These are phyloP conservation scores for Dasypus novemcinctus DNA, from an alignment of 2,113 vertebrate species.

Conservation along the genomic window DNA sequence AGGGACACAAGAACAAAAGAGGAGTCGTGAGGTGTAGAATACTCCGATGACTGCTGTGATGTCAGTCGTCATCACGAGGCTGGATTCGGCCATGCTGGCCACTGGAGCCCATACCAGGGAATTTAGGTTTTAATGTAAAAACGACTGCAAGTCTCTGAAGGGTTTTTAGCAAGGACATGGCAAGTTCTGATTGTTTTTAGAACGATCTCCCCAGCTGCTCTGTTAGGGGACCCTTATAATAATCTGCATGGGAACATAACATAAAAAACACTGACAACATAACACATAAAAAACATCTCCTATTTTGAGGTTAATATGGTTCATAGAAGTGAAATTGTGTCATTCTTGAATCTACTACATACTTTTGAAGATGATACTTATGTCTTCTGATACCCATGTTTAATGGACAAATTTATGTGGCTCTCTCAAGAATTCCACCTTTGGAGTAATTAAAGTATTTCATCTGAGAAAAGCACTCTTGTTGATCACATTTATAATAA, in stretches of 20 bases:
- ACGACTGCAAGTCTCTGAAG: background rate
- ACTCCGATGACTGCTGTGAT: too few species aligned
- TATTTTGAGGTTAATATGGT: background rate
- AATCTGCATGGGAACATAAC: background rate
- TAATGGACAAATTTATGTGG: background rate
- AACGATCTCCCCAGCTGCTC: background rate
- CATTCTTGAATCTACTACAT: background rate
- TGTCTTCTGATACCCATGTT: background rate
- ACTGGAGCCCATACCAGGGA: background rate
- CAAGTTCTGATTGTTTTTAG: background rate
- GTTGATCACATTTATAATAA: constrained; percentile 21
- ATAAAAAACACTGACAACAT: background rate
- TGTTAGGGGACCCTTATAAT: background rate
- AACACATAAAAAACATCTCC: background rate
- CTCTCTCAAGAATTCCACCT: background rate
- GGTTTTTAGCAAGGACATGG: background rate
- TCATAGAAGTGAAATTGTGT: background rate
- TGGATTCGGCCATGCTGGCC: background rate
- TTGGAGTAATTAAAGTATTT: background rate
- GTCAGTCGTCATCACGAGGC: too few species aligned
- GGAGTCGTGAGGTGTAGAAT: too few species aligned
- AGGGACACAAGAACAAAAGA: too few species aligned
- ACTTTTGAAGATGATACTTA: background rate
- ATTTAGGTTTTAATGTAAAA: background rate
- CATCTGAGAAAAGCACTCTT: background rate